Evolutionary conservation across 2,888 invertebrate species (phyloP).

Genomic region (Eupelmus urozonus): DNA sequence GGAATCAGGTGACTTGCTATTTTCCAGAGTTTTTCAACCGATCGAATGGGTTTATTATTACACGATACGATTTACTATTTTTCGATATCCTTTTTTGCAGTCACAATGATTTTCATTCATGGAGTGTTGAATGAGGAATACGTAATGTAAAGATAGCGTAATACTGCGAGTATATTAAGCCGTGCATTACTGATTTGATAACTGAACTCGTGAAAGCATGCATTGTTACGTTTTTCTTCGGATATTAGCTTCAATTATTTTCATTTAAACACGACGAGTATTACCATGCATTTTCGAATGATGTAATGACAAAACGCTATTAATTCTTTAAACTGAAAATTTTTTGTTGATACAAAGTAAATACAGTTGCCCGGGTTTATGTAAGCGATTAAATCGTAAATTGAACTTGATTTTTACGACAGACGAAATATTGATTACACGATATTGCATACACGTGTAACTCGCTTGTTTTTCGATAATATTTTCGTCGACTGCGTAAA

Average conservation of each 20-base stretch:
- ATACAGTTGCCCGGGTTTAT: not conserved
- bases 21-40: not conserved
- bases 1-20: constrained; percentile 23
- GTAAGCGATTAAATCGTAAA: constrained; percentile 13
- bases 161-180: constrained; percentile 9
- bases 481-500: not conserved
- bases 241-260: not conserved
- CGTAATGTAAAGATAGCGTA: constrained; percentile 11
- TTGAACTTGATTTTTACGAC: constrained; percentile 28
- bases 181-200: constrained; percentile 25
- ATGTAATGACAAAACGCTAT: not conserved
- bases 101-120: constrained; percentile 49
- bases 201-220: constrained; percentile 15
- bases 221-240: constrained; percentile 13
- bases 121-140: constrained; percentile 9
- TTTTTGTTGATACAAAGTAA: not conserved
- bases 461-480: not conserved
- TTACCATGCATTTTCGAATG: not conserved
- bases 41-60: constrained; percentile 4
- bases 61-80: not conserved
- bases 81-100: not conserved
- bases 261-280: not conserved
- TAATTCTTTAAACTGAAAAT: not conserved
- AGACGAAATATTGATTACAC: not conserved
- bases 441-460: not conserved